Base-by-base conservation (phyloP, 2,113 vertebrate genomes). In the Ictalurus furcatus region DNA sequence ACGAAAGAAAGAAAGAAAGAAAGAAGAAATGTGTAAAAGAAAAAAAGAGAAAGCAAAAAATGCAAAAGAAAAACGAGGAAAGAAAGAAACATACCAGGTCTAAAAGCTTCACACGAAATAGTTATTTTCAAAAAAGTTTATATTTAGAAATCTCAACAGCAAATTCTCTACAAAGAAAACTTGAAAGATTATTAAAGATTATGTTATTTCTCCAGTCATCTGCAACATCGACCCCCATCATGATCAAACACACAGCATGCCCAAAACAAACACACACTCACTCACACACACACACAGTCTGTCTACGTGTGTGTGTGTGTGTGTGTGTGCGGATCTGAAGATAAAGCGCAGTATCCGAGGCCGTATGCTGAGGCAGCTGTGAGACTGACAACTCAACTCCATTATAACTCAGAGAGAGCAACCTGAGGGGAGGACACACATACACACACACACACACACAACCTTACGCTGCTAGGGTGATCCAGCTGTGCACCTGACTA, bases 301-400 rank as follows among this genome's bases (percentile, higher is more conserved):
- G 71, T 88, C 34, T 85, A 76, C 61, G 48, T 88, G 30, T 59
- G 52, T 34, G 34, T 34, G 34, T 34, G 34, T 34, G 34, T 34
- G 34, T 34, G 34, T 34, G 34, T 34, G 69, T 88, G 21, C 71
- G 34, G 40, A 63, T 17, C 76, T 67, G 63, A 92, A 86, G 91
- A 90, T 90, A n/a, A 80, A 92, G 78, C 87, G 84, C 83, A 17
- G 81, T 71, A 90, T 91, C 91, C 89, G 84, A 90, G 83, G 92
- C 95, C 95, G 95, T 95, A 93, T 96, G 95, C 94, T 94, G 91
- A 90, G 21, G 95, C 95, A 96, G 95, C 95, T 96, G 93, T 92
- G 92, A 93, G 93, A 88, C 91, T 96, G 96, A 96, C 96, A 95
- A 93, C 89, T 93, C 92, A 93, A 94, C 94, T 96, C 93, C 92